Evolutionary conservation across 2,888 invertebrate species (phyloP), one percentile per base, ranked within the genome.

Genomic region (Ophion costatus): DNA sequence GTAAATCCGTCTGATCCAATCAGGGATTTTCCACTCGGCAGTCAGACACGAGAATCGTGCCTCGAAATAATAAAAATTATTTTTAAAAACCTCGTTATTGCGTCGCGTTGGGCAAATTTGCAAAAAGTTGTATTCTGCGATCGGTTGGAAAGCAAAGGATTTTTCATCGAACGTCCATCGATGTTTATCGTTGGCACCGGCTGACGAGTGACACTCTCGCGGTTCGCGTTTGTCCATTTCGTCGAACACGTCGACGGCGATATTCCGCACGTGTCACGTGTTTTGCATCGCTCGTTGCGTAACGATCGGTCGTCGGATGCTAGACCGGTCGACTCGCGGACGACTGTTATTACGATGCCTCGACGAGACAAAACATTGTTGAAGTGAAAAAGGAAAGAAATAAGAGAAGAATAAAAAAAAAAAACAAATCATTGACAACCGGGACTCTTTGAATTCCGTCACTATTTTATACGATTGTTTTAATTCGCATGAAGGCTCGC

Each of bases 231-330:
- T 11, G 10, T 74, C n/a, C 24, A 69, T 77, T 61, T 29, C 61
- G 61, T 51, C 51, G 56, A 78, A 67, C 66, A 64, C 61, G 66
- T 79, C 57, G 51, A 79, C 73, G 73, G 59, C 63, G 63, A 78
- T 86, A 87, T 86, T 85, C 80, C 83, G 79, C 87, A 38, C 38
- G 87, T 84, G 86, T 85, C 86, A 86, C 76, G 73, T 51, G 14
- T 51, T 51, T 82, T 84, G 57, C 66, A 67, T 45, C 59, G 33
- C 14, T 64, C 17, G 75, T 88, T 88, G 87, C 78, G 84, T 86
- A 88, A 88, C 67, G 51, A 57, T 69, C 61, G 78, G 22, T 42
- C 33, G 77, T 66, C 38, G 79, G 56, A 82, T 61, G 82, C 75
- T 61, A 64, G 70, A 66, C 24, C 61, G 78, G 24, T 22, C 59